phyloP scores from a whole-genome alignment of 2,888 invertebrate genomes.

The Blera fallax region DNA sequence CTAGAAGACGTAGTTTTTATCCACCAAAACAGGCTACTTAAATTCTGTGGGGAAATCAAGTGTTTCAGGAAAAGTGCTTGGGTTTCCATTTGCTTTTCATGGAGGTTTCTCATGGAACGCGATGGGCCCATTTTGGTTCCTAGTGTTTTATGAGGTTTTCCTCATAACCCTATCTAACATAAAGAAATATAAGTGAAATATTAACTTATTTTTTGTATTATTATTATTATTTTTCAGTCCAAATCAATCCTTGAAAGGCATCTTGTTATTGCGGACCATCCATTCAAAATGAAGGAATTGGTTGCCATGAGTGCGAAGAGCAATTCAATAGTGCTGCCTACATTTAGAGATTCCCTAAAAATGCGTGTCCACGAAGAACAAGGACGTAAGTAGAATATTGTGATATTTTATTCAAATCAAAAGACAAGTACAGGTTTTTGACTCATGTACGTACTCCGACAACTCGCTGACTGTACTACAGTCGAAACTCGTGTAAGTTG shows the following conservation, averaged over 20 bases:
- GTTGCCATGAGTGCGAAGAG: conserved; percentile 82
- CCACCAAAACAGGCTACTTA: too few relatives aligned
- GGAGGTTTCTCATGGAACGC: too few relatives aligned
- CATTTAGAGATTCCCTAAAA: conserved; percentile 88
- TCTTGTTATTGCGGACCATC: conserved; percentile 89
- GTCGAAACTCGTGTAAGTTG: too few relatives aligned
- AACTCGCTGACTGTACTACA: not conserved
- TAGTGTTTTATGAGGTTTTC: too few relatives aligned
- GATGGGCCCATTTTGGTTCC: too few relatives aligned
- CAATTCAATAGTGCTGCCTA: conserved; percentile 87
- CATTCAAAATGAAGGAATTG: conserved; percentile 91
- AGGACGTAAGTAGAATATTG: conserved; percentile 85
- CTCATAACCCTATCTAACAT: too few relatives aligned
- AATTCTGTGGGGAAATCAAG: too few relatives aligned
- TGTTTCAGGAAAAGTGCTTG: too few relatives aligned
- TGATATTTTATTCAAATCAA: not conserved
- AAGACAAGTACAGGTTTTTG: not conserved
- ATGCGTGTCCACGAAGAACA: conserved; percentile 89
- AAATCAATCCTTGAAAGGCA: conserved; percentile 93
- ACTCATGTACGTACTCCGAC: not conserved
- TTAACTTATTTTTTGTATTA: not conserved
- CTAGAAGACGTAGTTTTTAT: too few relatives aligned
- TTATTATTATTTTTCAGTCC: conserved; percentile 84
- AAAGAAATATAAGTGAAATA: too few relatives aligned
- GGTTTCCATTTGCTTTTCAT: too few relatives aligned